A percentile compares a stretch with the other conserved stretches of the same genome.
These are phyloP conservation scores for Lagocephalus sceleratus DNA, from an alignment of 2,797 vertebrate genomes.

Conservation along the genomic window DNA sequence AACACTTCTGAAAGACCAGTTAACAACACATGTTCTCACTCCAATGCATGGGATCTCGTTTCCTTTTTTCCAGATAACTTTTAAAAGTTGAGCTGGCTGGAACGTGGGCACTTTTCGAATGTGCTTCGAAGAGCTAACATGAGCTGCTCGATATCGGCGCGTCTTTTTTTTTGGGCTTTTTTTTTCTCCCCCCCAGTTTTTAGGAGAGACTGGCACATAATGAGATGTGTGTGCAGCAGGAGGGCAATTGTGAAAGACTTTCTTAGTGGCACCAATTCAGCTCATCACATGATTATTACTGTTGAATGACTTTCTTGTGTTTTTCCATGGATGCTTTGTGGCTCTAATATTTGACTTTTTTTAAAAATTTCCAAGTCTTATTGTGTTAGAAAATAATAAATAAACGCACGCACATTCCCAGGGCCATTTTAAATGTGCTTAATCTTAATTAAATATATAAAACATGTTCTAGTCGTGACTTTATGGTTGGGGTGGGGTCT, in stretches of 20 bases:
- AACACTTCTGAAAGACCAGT: constrained; percentile 9
- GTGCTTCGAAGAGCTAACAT: constrained; percentile 33
- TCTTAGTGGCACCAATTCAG: constrained; percentile 40
- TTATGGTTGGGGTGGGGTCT: constrained; percentile 10
- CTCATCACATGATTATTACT: constrained; percentile 64
- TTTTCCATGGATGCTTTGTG: constrained; percentile 62
- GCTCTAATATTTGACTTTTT: constrained; percentile 49
- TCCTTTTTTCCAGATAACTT: constrained; percentile 34
- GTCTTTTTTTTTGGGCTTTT: constrained; percentile 27
- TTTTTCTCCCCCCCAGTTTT: constrained; percentile 14
- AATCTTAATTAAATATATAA: constrained; percentile 19
- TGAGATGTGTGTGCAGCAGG: constrained; percentile 31
- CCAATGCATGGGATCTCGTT: neutral
- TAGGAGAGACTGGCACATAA: constrained; percentile 29
- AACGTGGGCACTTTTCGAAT: constrained; percentile 17
- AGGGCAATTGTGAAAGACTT: constrained; percentile 36
- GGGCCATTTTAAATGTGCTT: constrained; percentile 35
- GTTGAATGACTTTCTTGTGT: constrained; percentile 69
- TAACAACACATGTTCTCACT: constrained; percentile 25
- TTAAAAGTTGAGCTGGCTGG: constrained; percentile 19
- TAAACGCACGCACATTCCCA: neutral
- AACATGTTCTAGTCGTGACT: constrained; percentile 9
- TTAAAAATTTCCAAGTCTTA: constrained; percentile 15
- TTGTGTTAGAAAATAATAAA: constrained; percentile 8
- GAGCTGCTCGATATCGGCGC: constrained; percentile 19